phyloP scores from a whole-genome alignment of 2,113 vertebrate genomes.

The Zosterops pallidus region DNA sequence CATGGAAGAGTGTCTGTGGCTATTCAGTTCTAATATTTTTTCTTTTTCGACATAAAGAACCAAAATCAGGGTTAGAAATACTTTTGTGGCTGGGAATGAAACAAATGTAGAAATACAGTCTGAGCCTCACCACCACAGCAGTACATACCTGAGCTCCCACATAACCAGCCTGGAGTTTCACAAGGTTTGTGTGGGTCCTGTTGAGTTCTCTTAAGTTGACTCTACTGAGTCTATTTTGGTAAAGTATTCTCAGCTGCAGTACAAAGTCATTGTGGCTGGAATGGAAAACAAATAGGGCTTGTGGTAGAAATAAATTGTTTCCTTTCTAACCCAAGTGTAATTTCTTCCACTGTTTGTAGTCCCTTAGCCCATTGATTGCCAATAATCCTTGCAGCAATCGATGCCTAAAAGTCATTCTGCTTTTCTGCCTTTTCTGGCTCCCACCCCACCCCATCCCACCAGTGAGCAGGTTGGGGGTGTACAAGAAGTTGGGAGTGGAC shows the following conservation, averaged over 20 bases:
- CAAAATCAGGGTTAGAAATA: background rate
- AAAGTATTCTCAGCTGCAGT: constrained; percentile 77
- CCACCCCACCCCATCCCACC: background rate
- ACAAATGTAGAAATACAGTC: background rate
- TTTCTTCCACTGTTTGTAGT: background rate
- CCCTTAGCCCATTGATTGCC: background rate
- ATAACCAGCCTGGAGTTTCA: constrained; percentile 78
- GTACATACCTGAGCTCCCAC: constrained; percentile 88
- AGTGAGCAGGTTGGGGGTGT: rapidly evolving
- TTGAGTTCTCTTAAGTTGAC: constrained; percentile 76
- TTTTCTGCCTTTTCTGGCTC: background rate
- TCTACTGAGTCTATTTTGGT: constrained; percentile 73
- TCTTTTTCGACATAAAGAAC: background rate
- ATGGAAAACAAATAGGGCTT: background rate
- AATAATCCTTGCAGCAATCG: background rate
- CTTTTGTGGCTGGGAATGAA: background rate
- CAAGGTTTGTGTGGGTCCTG: constrained; percentile 80
- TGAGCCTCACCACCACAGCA: background rate
- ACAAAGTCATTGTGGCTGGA: constrained; percentile 89
- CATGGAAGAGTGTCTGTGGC: background rate
- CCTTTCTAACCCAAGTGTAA: background rate
- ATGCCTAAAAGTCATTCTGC: background rate
- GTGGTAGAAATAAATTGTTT: background rate
- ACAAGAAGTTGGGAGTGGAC: background rate
- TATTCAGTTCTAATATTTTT: background rate